Conservation (phyloP, 2,888 invertebrate genomes). For the Dioctria rufipes region DNA sequence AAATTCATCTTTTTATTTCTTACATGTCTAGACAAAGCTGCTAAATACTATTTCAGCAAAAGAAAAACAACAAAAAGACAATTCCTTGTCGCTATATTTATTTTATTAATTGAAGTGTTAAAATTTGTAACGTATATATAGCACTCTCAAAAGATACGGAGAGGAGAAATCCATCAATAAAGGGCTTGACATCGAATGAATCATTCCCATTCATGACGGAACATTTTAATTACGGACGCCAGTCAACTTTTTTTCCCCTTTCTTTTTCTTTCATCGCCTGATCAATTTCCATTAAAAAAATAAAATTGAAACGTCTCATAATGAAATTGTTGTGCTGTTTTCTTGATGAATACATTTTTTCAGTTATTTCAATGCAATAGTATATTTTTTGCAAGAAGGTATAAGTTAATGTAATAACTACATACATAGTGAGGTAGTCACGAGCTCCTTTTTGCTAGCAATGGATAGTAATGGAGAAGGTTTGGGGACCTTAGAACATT, state of each 20-base stretch:
- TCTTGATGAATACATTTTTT: constrained; percentile 8
- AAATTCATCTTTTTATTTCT: not conserved
- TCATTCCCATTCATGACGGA: not conserved
- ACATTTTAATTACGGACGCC: not conserved
- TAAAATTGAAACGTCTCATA: constrained; percentile 14
- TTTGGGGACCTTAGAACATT: too few relatives aligned
- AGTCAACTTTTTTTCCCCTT: not conserved
- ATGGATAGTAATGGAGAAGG: too few relatives aligned
- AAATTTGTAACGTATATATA: not conserved
- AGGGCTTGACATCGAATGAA: not conserved
- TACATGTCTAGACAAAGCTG: not conserved
- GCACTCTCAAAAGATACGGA: not conserved
- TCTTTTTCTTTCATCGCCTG: not conserved
- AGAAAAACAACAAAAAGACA: not conserved
- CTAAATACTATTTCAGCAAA: not conserved
- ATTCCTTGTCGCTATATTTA: not conserved
- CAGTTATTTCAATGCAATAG: not conserved
- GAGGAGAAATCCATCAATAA: not conserved
- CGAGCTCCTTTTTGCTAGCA: too few relatives aligned
- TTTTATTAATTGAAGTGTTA: constrained; percentile 3
- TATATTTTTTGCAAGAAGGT: too few relatives aligned
- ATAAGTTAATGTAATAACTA: too few relatives aligned
- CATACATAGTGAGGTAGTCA: too few relatives aligned
- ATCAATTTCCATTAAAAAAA: constrained; percentile 32
- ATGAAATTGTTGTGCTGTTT: constrained; percentile 3